Evolutionary conservation across 2,888 invertebrate genomes (phyloP), one percentile per base, ranked within the genome.

Genomic region (Chorisops tibialis): DNA sequence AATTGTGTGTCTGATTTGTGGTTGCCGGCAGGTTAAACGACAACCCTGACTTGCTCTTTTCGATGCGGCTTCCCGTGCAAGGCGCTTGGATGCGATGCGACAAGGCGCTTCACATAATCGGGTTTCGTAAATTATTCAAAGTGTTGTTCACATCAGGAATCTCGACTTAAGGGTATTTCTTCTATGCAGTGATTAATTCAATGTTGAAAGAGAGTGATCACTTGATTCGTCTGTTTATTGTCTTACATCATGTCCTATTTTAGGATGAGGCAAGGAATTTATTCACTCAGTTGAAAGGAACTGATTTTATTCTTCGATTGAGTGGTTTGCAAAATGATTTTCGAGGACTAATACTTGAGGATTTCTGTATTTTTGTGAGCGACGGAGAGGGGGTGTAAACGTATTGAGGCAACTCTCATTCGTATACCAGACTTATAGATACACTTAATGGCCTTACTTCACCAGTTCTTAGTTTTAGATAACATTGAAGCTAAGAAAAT

Each of bases 1-100:
- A 76, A 72, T 75, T 76, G 74, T 56, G 56, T 56, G 56, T 75
- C 75, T 76, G 76, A 73, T 74, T 75, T 73, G 75, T 71, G 75
- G 75, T 73, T 71, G 67, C 59, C 38, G 49, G 47, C 19, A 58
- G 54, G 54, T 56, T 56, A 45, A 56, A 30, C 56, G 56, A 56
- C 56, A 56, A 56, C 30, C 41, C 18, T 6, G 35, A 45, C 38
- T 56, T 45, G 56, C 43, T 45, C 56, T 45, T 56, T 56, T 45
- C 14, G 14, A n/a, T 48, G 9, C 22, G 21, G 11, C 45, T 12
- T 45, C 22, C 50, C 24, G 22, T 11, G 48, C 19, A 22, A 12
- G 12, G 16, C 5, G 41, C 5, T 41, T 22, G 12, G 9, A n/a
- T 30, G 30, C 30, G 30, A 30, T 39, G 43, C 35, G 18, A 35